A percentile compares a stretch with the other conserved stretches of the same genome.
Evolutionary conservation across 2,888 invertebrate species (phyloP).

Genomic region (Allolobophora icterica): DNA sequence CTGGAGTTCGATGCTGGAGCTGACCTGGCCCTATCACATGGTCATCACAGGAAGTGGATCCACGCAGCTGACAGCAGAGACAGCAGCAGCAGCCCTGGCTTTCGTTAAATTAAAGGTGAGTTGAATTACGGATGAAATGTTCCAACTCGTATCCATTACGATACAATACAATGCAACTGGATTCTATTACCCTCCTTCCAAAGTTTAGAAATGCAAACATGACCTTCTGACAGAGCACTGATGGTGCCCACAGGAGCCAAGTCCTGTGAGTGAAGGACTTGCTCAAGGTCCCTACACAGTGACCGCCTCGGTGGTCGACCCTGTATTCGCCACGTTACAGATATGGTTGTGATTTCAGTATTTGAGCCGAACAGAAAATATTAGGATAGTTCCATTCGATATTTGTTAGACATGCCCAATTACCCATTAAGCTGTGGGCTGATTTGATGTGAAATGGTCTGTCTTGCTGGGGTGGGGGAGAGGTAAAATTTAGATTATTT

Average conservation of each 20-base stretch:
- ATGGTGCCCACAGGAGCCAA: too few species aligned
- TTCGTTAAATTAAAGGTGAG: constrained; percentile 36
- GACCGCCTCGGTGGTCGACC: too few species aligned
- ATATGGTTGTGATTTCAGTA: not conserved
- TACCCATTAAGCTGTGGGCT: not conserved
- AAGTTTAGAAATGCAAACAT: too few species aligned
- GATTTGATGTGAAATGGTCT: not conserved
- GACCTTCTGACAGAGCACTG: too few species aligned
- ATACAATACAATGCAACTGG: too few species aligned
- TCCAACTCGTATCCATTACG: constrained; percentile 17
- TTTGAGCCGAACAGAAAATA: not conserved
- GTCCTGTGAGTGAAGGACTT: too few species aligned
- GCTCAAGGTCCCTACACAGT: too few species aligned
- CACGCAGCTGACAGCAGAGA: constrained; percentile 30
- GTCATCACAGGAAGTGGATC: constrained; percentile 14
- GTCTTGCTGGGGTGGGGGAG: not conserved
- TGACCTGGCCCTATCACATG: not conserved
- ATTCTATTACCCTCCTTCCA: too few species aligned
- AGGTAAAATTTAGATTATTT: not conserved
- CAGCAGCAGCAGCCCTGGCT: constrained; percentile 23
- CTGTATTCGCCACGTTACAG: too few species aligned
- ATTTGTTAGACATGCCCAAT: not conserved
- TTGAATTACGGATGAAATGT: not conserved
- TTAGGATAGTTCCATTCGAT: not conserved
- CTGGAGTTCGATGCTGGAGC: not conserved